These are phyloP conservation scores for Macrostomum lignano DNA, from an alignment of 1,140 invertebrate species.

Conservation along the genomic window DNA sequence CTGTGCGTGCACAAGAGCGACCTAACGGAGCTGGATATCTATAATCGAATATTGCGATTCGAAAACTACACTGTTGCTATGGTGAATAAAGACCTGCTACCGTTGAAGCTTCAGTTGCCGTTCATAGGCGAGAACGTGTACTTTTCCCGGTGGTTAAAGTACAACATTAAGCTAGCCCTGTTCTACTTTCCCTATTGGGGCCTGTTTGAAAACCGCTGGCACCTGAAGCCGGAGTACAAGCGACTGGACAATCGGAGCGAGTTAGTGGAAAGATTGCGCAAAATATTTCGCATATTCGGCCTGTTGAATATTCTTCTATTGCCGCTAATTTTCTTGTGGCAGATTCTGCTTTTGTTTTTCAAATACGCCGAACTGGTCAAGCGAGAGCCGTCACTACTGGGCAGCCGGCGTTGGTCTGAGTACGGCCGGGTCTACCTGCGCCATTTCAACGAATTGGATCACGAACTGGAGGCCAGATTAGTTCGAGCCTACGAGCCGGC, in stretches of 20 bases:
- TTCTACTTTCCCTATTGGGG: constrained; percentile 34
- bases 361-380: not conserved
- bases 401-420: constrained; percentile 37
- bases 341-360: not conserved
- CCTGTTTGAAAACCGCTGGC: constrained; percentile 83
- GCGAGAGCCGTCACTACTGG: not conserved
- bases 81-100: constrained; percentile 65
- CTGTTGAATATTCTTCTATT: constrained; percentile 52
- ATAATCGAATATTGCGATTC: constrained; percentile 69
- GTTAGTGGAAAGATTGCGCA: constrained; percentile 35
- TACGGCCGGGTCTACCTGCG: constrained; percentile 59
- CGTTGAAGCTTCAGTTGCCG: constrained; percentile 48
- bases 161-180: constrained; percentile 33
- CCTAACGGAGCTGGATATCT: constrained; percentile 79
- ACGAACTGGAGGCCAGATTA: constrained; percentile 54
- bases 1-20: constrained; percentile 88
- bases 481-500: constrained; percentile 65
- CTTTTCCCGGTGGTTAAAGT: not conserved
- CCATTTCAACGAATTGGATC: constrained; percentile 92
- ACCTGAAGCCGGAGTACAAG: constrained; percentile 66
- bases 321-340: constrained; percentile 54
- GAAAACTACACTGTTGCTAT: constrained; percentile 92
- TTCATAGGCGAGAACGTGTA: constrained; percentile 28
- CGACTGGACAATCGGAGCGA: constrained; percentile 46
- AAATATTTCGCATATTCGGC: constrained; percentile 30